Evolutionary conservation across 2,113 vertebrate genomes (phyloP).

Genomic region (Raja brachyura): DNA sequence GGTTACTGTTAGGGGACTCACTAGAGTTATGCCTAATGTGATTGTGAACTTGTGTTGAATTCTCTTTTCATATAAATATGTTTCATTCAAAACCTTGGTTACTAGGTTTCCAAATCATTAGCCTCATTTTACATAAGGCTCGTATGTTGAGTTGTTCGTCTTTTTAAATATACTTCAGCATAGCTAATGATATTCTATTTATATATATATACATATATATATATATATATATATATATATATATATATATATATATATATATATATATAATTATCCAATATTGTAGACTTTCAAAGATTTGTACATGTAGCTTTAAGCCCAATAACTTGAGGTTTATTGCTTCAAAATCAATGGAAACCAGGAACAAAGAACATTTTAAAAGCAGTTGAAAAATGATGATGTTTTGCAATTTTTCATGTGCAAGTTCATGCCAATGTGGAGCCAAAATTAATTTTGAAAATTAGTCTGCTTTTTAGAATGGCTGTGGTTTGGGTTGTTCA

Average conservation of each 20-base stretch:
- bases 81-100: background rate
- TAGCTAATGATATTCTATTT: background rate
- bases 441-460: constrained; percentile 35
- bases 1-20: background rate
- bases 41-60: background rate
- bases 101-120: background rate
- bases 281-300: background rate
- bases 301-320: background rate
- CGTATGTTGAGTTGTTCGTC: background rate
- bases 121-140: background rate
- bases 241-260: background rate
- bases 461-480: constrained; percentile 27
- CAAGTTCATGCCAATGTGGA: constrained; percentile 29
- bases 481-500: constrained; percentile 25
- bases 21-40: background rate
- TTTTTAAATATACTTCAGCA: background rate
- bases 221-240: background rate
- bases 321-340: background rate
- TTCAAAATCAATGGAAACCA: constrained; percentile 26
- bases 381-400: constrained; percentile 21
- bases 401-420: constrained; percentile 27
- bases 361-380: constrained; percentile 27
- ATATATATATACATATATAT: background rate
- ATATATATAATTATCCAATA: background rate
- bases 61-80: background rate